Base-by-base conservation (phyloP, 2,888 invertebrate genomes). In the Poecilobothrus nobilitatus region DNA sequence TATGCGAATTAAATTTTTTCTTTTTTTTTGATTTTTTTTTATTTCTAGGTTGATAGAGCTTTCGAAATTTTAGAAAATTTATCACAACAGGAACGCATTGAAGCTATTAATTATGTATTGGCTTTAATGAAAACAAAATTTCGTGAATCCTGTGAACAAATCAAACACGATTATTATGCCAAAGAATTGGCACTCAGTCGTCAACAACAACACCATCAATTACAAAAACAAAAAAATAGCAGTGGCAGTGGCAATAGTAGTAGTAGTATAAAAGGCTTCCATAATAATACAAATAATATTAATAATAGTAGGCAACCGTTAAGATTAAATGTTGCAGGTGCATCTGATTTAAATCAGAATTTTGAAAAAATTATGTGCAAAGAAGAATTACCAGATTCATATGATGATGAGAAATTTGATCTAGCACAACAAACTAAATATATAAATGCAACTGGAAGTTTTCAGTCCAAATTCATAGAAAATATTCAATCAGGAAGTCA, bases 291-390 rank as follows among this genome's bases (percentile, higher is more conserved):
- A 53, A 53, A 53, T 53, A 53, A 53, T 53, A 53, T 53, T 53
- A 53, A 68, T 63, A 67, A 67, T 37, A 69, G 67, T 69, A 63
- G 65, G 61, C 53, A 53, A 53, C 53, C 53, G 53, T 53, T 53
- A 53, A 53, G 53, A 53, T 53, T 53, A 33, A 72, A 71, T 68
- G 71, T 70, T 70, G 74, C 69, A 68, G 72, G 74, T 34, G 77
- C 78, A 37, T 77, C 79, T 61, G 81, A 81, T 75, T 76, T 81
- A 15, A 81, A 81, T 78, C 81, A 81, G 71, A 81, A 81, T 74
- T 81, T 81, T 72, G 81, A 81, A 72, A 81, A 81, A 73, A 81
- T 81, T 71, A 78, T 80, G 69, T 81, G 81, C 70, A 81, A 81
- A 69, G 81, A 81, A 73, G 80, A 81, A 74, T 78, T 80, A 69